Percentiles rank a stretch among this genome's conserved stretches.
phyloP scores from a whole-genome alignment of 2,113 vertebrate species.

The Hydrochoerus hydrochaeris region DNA sequence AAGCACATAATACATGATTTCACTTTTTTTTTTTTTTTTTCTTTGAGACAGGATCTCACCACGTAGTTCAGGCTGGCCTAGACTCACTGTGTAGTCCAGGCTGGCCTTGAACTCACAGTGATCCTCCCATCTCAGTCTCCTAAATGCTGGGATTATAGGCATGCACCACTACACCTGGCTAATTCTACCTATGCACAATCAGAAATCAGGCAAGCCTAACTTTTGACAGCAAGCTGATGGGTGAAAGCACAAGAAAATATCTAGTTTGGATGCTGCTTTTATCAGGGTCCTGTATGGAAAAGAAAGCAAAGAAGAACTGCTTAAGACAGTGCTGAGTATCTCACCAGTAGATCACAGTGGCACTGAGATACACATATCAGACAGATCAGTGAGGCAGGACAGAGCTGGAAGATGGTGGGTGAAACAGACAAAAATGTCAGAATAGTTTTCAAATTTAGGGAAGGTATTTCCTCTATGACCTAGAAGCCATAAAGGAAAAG shows the following conservation, averaged over 20 bases:
- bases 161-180: not conserved
- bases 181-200: not conserved
- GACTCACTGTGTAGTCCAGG: not conserved
- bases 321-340: not conserved
- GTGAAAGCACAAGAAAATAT: not conserved
- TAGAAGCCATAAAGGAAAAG: not conserved
- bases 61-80: not conserved
- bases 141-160: not conserved
- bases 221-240: not conserved
- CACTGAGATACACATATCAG: not conserved
- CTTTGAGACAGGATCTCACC: not conserved
- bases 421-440: not conserved
- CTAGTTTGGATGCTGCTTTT: not conserved
- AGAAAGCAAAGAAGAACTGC: not conserved
- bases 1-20: not conserved
- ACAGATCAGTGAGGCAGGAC: not conserved
- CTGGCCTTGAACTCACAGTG: not conserved
- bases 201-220: not conserved
- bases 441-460: not conserved
- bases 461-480: not conserved
- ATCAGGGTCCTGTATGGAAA: not conserved
- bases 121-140: not conserved
- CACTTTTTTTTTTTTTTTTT: not conserved
- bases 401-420: not conserved
- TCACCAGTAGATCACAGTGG: not conserved